Conservation (phyloP, 2,797 vertebrate species). For the Lacerta viridis region DNA sequence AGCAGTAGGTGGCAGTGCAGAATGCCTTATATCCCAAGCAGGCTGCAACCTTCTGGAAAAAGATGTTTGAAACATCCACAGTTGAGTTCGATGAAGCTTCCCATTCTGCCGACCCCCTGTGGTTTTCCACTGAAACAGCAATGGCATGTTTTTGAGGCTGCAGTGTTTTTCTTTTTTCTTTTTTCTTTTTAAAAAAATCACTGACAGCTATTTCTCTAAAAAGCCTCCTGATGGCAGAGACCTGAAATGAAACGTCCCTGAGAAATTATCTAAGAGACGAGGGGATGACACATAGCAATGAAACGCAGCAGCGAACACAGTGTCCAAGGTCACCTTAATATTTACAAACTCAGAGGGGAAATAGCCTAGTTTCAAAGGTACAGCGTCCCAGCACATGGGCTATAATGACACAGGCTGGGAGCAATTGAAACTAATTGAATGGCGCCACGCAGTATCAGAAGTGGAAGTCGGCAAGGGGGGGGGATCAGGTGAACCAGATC, state of each 20-base stretch:
- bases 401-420: neutral
- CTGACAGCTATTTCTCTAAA: conserved; percentile 33
- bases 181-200: neutral
- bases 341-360: conserved; percentile 10
- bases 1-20: conserved; percentile 78
- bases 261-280: conserved; percentile 33
- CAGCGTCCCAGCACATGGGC: neutral
- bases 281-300: conserved; percentile 12
- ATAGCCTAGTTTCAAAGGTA: conserved; percentile 2
- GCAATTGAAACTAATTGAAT: conserved; percentile 21
- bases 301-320: neutral
- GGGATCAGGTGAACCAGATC: neutral
- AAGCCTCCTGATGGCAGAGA: conserved; percentile 22
- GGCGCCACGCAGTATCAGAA: neutral
- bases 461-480: neutral
- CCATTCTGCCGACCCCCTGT: conserved; percentile 41
- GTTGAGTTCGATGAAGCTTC: conserved; percentile 48
- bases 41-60: conserved; percentile 65
- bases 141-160: conserved; percentile 42
- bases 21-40: conserved; percentile 12
- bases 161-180: neutral
- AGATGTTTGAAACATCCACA: conserved; percentile 44
- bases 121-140: conserved; percentile 44
- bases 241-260: conserved; percentile 31
- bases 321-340: conserved; percentile 28